phyloP scores from a whole-genome alignment of 2,888 invertebrate genomes.

The Synanthedon tipuliformis region DNA sequence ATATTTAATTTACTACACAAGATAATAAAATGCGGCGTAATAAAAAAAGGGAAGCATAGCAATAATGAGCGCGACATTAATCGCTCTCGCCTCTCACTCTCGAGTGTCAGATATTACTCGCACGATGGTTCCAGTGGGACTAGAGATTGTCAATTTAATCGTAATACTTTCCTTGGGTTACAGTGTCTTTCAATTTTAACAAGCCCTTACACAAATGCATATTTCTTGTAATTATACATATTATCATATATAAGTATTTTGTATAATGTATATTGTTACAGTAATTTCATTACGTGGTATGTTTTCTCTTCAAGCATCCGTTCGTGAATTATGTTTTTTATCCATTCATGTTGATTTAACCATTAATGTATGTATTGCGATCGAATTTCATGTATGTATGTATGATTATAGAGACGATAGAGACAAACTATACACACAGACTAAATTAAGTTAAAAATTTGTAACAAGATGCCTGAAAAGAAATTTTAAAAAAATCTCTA shows the following conservation, averaged over 20 bases:
- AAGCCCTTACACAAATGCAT: slow-evolving; percentile 74
- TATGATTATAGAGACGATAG: neutral
- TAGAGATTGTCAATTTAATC: slow-evolving; percentile 75
- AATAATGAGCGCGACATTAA: slow-evolving; percentile 33
- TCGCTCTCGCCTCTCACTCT: slow-evolving; percentile 29
- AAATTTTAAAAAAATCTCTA: slow-evolving; percentile 65
- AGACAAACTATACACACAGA: neutral
- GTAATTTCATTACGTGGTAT: slow-evolving; percentile 69
- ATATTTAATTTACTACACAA: slow-evolving; percentile 63
- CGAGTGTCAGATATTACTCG: slow-evolving; percentile 42
- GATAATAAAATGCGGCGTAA: slow-evolving; percentile 58
- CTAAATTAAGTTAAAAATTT: neutral
- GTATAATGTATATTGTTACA: slow-evolving; percentile 69
- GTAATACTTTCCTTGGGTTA: slow-evolving; percentile 72
- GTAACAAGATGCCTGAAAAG: slow-evolving; percentile 59
- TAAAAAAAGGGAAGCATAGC: slow-evolving; percentile 60
- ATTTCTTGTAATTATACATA: slow-evolving; percentile 56
- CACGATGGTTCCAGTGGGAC: slow-evolving; percentile 74
- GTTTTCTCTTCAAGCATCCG: slow-evolving; percentile 61
- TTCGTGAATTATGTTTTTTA: slow-evolving; percentile 25
- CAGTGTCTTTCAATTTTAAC: slow-evolving; percentile 71
- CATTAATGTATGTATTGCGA: neutral
- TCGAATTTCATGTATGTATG: neutral
- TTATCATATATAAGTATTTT: slow-evolving; percentile 36
- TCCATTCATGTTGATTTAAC: neutral